Conservation (phyloP, 2,113 vertebrate genomes). For the Circaetus cinerascens region DNA sequence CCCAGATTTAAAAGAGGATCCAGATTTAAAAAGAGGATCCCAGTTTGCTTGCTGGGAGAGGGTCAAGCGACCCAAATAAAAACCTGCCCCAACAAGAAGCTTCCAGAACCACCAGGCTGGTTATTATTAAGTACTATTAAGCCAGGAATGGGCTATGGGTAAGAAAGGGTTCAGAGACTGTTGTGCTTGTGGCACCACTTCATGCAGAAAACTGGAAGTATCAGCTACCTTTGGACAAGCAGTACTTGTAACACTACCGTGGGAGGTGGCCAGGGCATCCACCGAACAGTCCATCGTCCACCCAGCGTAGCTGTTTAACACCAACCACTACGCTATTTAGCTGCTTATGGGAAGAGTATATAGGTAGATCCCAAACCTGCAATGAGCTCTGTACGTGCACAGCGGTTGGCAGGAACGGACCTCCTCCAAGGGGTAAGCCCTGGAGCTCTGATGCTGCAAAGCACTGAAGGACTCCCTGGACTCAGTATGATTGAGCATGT, state of each 20-base stretch:
- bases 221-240: not conserved
- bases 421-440: not conserved
- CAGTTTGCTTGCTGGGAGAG: not conserved
- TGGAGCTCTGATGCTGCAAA: not conserved
- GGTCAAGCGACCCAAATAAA: not conserved
- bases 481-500: not conserved
- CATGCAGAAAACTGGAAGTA: not conserved
- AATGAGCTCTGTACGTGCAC: fast-evolving
- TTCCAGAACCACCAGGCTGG: not conserved
- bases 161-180: not conserved
- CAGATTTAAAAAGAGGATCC: not conserved
- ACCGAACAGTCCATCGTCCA: not conserved
- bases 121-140: not conserved
- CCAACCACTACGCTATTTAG: not conserved
- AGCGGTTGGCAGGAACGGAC: fast-evolving
- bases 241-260: not conserved
- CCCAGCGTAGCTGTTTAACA: not conserved
- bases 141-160: not conserved
- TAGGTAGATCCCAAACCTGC: not conserved
- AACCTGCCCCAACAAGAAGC: not conserved
- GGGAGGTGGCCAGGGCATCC: not conserved
- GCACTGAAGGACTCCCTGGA: not conserved
- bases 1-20: not conserved
- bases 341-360: not conserved
- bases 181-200: fast-evolving